Evolutionary conservation across 2,113 vertebrate species (phyloP).

Genomic region (Callaeas wilsoni): DNA sequence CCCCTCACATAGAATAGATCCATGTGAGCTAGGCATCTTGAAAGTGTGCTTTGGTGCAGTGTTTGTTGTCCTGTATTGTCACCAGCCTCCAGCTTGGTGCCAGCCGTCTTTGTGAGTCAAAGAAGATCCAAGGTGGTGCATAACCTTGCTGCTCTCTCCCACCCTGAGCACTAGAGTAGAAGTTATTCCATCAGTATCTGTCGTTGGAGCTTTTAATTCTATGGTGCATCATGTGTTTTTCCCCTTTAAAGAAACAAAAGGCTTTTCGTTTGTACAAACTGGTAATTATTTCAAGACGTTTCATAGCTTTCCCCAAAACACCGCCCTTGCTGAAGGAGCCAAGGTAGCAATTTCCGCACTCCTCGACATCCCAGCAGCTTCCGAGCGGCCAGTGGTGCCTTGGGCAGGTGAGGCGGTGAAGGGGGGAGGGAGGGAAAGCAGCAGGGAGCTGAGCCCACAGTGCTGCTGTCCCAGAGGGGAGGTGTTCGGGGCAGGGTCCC

Average conservation of each 20-base stretch:
- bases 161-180: background rate
- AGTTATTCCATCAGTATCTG: background rate
- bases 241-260: background rate
- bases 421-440: background rate
- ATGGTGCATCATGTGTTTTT: background rate
- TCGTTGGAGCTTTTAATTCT: background rate
- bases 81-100: background rate
- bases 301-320: background rate
- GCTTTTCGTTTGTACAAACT: background rate
- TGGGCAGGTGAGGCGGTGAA: background rate
- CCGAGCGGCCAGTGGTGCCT: fast-evolving
- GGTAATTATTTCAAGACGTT: background rate
- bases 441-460: background rate
- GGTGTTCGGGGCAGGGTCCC: fast-evolving
- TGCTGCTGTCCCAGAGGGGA: background rate
- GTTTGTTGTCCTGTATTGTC: fast-evolving
- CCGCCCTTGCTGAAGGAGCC: background rate
- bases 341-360: background rate
- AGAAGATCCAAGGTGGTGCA: background rate
- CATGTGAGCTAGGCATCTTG: background rate
- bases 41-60: background rate
- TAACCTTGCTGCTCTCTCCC: background rate
- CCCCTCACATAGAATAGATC: background rate
- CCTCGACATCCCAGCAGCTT: background rate
- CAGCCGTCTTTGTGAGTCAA: background rate